Base-by-base conservation (phyloP, 2,797 vertebrate genomes). In the Pteropus rufus region DNA sequence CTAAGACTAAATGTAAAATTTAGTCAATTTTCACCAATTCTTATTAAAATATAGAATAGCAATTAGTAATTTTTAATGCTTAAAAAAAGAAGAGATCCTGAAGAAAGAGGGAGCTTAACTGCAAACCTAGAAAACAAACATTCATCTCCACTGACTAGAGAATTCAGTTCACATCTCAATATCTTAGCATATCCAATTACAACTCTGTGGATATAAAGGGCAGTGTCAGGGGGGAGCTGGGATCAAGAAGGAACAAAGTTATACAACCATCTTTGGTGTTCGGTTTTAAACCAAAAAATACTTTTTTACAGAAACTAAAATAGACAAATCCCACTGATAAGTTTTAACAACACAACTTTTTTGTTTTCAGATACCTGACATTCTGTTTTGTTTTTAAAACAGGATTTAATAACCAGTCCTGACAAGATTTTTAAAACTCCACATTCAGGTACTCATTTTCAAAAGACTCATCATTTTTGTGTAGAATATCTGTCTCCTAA, bases 181-280 rank as follows among this genome's bases (percentile, higher is more conserved):
- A 62, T 62, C 95, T 95, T 80, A 96, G 64, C 70, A 95, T 76
- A 92, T 95, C 76, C 94, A 96, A 96, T 94, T 96, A 94, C 87
- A 96, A 89, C 29, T 91, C 52, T 85, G 39, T 60, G 52, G 73
- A 29, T 89, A 93, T 94, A 95, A 94, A 95, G 81, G 84, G 44
- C 77, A 95, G 14, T 92, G 67, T 65, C 31, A 91, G 79, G 10
- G 81, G 69, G n/a, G 94, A 81, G 62, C 1, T 65, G 54, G 56
- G 82, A 56, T 69, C 81, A 85, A 89, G 62, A 93, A 84, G 26
- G 79, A 82, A 89, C 44, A 95, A 94, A 96, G 97, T 69, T 94
- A 96, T 56, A 97, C 39, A 88, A 73, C 56, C 46, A 89, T 82
- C 67, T 96, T 75, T 87, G 62, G 83, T 88, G 39, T 69, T 73